These are phyloP conservation scores for Salpingus planirostris DNA, from an alignment of 2,888 invertebrate genomes.

Conservation along the genomic window DNA sequence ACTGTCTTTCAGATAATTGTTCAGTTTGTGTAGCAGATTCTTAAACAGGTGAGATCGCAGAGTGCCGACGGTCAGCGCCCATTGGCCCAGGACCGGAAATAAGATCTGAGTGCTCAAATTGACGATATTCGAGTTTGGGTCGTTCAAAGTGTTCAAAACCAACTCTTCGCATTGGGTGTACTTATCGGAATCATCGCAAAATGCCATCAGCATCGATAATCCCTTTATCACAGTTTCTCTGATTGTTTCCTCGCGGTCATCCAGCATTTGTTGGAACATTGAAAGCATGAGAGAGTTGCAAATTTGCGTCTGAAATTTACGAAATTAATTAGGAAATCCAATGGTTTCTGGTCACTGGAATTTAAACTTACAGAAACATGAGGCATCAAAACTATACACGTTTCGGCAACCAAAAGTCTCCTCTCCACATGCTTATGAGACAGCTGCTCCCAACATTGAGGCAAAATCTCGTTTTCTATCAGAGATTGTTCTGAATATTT, in stretches of 20 bases:
- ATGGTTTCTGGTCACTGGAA: neutral
- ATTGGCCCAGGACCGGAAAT: conserved; percentile 54
- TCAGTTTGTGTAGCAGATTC: conserved; percentile 35
- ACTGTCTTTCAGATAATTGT: conserved; percentile 31
- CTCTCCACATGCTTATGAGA: conserved; percentile 58
- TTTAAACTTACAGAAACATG: conserved; percentile 49
- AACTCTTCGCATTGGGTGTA: conserved; percentile 53
- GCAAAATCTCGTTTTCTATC: conserved; percentile 58
- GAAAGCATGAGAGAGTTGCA: conserved; percentile 60
- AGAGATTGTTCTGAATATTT: conserved; percentile 43
- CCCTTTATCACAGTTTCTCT: conserved; percentile 53
- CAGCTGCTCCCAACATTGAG: conserved; percentile 66
- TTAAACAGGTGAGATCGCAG: conserved; percentile 47
- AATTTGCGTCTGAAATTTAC: conserved; percentile 44
- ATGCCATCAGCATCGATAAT: conserved; percentile 51
- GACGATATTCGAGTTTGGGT: conserved; percentile 47
- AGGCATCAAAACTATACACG: conserved; percentile 56
- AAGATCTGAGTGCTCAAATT: conserved; percentile 47
- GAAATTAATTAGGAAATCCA: conserved; percentile 2
- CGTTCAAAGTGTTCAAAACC: conserved; percentile 49
- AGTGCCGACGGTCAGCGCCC: conserved; percentile 46
- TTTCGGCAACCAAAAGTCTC: conserved; percentile 58
- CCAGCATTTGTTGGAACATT: conserved; percentile 64
- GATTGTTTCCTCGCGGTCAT: conserved; percentile 56
- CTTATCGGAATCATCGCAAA: conserved; percentile 57